These are phyloP conservation scores for Vespertilio murinus DNA, from an alignment of 2,797 vertebrate species.

Conservation along the genomic window DNA sequence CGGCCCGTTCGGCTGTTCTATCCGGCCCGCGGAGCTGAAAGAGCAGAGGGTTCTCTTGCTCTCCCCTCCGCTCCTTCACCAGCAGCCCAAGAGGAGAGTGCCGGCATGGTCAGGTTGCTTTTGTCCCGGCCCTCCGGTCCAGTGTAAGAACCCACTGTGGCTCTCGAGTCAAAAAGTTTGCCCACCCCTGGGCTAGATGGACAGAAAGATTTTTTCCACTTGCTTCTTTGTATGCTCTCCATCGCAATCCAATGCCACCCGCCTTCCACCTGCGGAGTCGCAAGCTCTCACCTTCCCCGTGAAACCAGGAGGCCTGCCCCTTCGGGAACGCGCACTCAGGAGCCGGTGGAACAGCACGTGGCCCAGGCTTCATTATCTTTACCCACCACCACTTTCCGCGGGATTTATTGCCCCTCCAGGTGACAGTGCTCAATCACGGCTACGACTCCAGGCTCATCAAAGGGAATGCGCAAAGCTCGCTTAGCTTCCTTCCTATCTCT, in stretches of 20 bases:
- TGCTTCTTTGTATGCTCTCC: neutral
- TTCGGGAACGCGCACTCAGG: neutral
- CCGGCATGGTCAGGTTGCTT: too few relatives aligned
- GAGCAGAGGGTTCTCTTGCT: too few relatives aligned
- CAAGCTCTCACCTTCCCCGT: neutral
- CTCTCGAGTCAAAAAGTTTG: too few relatives aligned
- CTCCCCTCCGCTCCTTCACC: too few relatives aligned
- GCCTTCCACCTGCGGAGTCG: neutral
- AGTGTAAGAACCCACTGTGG: too few relatives aligned
- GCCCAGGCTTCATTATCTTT: neutral
- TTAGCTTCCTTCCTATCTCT: neutral
- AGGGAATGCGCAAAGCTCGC: neutral
- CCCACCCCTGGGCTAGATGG: too few relatives aligned
- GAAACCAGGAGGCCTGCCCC: neutral
- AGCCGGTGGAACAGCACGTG: neutral
- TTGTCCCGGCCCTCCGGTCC: too few relatives aligned
- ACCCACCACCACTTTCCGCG: neutral
- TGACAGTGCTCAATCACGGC: constrained; percentile 13
- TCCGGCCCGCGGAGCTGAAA: too few relatives aligned
- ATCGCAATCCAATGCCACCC: neutral
- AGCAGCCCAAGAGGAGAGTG: too few relatives aligned
- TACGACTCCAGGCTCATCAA: neutral
- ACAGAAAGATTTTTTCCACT: neutral
- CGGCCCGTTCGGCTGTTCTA: too few relatives aligned
- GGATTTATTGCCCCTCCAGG: neutral